Base-by-base conservation (phyloP, 2,113 vertebrate genomes). In the Sinocyclocheilus anshuiensis region DNA sequence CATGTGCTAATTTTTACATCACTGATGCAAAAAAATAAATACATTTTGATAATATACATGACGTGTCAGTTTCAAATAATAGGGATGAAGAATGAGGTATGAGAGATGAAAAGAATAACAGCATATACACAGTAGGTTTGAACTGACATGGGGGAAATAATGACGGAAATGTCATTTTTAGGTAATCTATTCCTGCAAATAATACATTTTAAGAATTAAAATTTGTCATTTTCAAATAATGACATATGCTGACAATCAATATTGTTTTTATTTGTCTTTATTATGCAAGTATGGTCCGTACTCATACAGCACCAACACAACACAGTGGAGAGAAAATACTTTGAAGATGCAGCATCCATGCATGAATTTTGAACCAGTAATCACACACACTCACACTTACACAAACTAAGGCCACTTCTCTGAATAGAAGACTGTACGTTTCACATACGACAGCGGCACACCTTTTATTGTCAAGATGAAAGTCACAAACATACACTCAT, bases 341-440 rank as follows among this genome's bases (percentile, higher is more conserved):
- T 48, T 63, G 39, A 87, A 9, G 83, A 83, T 81, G 78, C 79
- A 16, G 59, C 18, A 55, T 33, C 26, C 65, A 36, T 3, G 55
- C 39, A 77, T 65, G 45, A 42, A 50, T 59, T 55, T 26, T 63
- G 11, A 77, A 79, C 45, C 6, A 36, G 48, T 29, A 69, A 20
- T 50, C 48, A 50, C 48, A 50, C 74, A 77, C 39, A 48, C 24
- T 84, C 45, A 13, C 48, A 71, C 61, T 57, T 48, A 83, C 59
- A 83, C 12, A 84, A 61, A 87, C 77, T 91, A 93, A 93, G 92
- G 92, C 91, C 91, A 90, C 89, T 90, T 79, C 84, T 89, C 88
- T 65, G 65, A 71, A 89, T 29, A 79, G 69, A 65, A 0, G 53
- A 77, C 87, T 90, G 90, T 91, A 90, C 83, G 86, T 91, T 83